Evolutionary conservation across 2,888 invertebrate genomes (phyloP), one percentile per base, ranked within the genome.

Genomic region (Mesodorylaimus sp.): DNA sequence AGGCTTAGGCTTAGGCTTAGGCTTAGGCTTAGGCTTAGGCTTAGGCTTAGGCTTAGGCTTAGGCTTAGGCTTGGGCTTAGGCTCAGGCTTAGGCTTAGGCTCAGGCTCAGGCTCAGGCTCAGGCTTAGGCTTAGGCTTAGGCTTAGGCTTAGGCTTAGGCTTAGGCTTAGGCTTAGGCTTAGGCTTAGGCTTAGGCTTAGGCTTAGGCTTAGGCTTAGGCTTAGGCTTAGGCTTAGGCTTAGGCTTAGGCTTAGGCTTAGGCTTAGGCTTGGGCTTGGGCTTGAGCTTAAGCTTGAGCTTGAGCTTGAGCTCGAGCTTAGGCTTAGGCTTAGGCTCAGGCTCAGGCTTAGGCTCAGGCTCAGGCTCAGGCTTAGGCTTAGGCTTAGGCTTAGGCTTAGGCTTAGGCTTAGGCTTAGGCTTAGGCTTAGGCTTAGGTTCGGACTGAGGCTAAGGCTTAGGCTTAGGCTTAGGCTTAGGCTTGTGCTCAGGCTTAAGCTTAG

Each of bases 181-280:
- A 26, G 45, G 45, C n/a, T 45, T 19, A 26, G 13, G 24, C 32
- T 45, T 19, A 26, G 45, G 24, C n/a, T 45, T 45, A 26, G 27
- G 24, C n/a, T 45, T 26, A 45, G 45, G 45, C 26, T 45, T 45
- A 26, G 45, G 45, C 26, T 32, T 45, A 45, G 45, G 45, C 26
- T 45, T 45, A 26, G 24, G 45, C 25, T 45, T 45, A 26, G 45
- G 45, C 26, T 25, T 45, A 26, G 45, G 45, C 26, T 45, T 45
- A 26, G 45, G 45, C 26, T 45, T 45, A 45, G 45, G 24, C n/a
- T 45, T 19, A 45, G 45, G 24, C n/a, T 45, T 19, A 26, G 45
- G 21, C 19, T 47, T 47, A 44, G 47, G 47, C n/a, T 47, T 47
- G 10, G 47, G 47, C 45, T 47, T 47, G 43, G 44, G 47, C 45